Conservation (phyloP, 2,113 vertebrate genomes). For the Solenodon paradoxus region DNA sequence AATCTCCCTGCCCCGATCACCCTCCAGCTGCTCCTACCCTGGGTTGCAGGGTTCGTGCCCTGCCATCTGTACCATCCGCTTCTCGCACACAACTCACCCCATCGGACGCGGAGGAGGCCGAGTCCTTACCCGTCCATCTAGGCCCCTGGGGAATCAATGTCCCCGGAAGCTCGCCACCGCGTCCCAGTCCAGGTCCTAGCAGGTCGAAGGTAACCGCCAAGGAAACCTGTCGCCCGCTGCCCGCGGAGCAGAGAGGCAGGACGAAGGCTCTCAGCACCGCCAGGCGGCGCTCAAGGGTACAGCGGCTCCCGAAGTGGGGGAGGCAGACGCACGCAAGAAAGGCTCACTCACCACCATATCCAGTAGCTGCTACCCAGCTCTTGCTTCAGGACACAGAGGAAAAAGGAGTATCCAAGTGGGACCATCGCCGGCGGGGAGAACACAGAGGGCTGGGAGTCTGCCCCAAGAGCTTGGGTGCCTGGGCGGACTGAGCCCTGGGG, state of each 20-base stretch:
- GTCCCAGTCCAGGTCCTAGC: constrained; percentile 31
- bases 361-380: constrained; percentile 75
- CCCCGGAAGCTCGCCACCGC: constrained; percentile 53
- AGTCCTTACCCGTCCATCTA: neutral
- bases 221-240: neutral
- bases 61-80: neutral
- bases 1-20: neutral
- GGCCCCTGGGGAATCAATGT: neutral
- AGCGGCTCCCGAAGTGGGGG: neutral
- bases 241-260: neutral
- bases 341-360: constrained; percentile 76
- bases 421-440: constrained; percentile 58
- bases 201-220: constrained; percentile 43
- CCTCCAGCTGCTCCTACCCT: neutral
- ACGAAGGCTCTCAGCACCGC: neutral
- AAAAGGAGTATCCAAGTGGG: constrained; percentile 65
- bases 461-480: constrained; percentile 53
- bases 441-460: constrained; percentile 33
- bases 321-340: neutral
- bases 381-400: constrained; percentile 70
- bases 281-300: neutral
- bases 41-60: neutral
- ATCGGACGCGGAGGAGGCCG: neutral
- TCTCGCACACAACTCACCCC: neutral
- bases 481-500: constrained; percentile 49